A percentile compares a stretch with the other conserved stretches of the same genome.
These are phyloP conservation scores for Urocolius indicus DNA, from an alignment of 2,113 vertebrate genomes.

Conservation along the genomic window DNA sequence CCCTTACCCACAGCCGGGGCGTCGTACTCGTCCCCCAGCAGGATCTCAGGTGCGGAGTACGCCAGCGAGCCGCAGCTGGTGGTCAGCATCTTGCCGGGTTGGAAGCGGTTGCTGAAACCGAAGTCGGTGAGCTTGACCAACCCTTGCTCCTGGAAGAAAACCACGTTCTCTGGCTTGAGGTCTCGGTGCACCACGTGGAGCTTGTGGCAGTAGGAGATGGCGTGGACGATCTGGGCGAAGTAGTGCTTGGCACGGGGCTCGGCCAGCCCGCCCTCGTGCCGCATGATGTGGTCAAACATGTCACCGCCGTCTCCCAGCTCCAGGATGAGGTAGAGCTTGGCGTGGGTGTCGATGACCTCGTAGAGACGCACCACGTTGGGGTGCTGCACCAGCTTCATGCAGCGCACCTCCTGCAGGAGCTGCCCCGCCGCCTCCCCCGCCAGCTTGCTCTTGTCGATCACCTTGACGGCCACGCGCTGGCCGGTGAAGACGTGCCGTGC, in stretches of 20 bases:
- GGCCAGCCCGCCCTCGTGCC: constrained; percentile 83
- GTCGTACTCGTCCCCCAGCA: constrained; percentile 88
- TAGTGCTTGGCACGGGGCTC: constrained; percentile 84
- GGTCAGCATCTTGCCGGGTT: constrained; percentile 87
- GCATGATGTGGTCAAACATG: constrained; percentile 90
- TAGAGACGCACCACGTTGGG: constrained; percentile 91
- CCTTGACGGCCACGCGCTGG: constrained; percentile 88
- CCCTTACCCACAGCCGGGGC: constrained; percentile 88
- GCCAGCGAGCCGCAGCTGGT: constrained; percentile 91
- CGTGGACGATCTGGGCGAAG: constrained; percentile 87
- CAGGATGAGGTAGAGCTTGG: constrained; percentile 90
- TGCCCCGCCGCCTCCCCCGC: constrained; percentile 81
- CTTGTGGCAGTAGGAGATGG: constrained; percentile 89
- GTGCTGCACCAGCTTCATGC: constrained; percentile 91
- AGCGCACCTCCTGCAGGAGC: constrained; percentile 89
- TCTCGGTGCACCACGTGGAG: constrained; percentile 90
- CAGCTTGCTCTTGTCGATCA: constrained; percentile 90
- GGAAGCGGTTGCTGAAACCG: constrained; percentile 89
- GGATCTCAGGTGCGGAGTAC: constrained; percentile 88
- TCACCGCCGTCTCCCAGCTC: constrained; percentile 89
- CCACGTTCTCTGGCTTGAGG: constrained; percentile 91
- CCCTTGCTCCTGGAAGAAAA: constrained; percentile 88
- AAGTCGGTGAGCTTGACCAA: constrained; percentile 91
- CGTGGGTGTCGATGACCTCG: constrained; percentile 89
- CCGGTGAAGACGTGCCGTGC: constrained; percentile 86